Base-by-base conservation (phyloP, 2,113 vertebrate species). In the Morone saxatilis region DNA sequence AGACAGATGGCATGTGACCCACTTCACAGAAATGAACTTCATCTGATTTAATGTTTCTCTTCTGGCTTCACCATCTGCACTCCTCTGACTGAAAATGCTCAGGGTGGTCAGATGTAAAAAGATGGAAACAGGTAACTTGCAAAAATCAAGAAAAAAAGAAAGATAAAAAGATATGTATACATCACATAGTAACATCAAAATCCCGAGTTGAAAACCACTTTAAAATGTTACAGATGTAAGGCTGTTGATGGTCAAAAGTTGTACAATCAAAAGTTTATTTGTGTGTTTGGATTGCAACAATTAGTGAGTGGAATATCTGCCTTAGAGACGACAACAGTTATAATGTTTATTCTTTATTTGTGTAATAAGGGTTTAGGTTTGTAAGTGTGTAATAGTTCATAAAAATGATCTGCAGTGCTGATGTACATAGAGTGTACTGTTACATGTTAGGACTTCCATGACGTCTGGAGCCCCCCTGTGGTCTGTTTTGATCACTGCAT, bases 381-480 rank as follows among this genome's bases (percentile, higher is more conserved):
- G 31, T 25, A 25, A 71, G 7, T 36, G 22, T 13, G 8, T 2
- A 36, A 19, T 31, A 16, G 7, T 0, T 11, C 4, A 20, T 20
- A 6, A 38, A 7, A 9, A 19, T n/a, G 14, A 14, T 9, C 14
- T 25, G 22, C 4, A 40, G 19, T 41, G 13, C 3, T 51, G 19
- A 50, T 22, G 47, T 13, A 5, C 38, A 31, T 12, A 48, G 19
- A 9, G 40, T 59, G 4, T 11, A 5, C 11, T 17, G n/a, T 47
- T 36, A 16, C 13, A 0, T 54, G 1, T 11, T 2, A 47, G 38
- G 7, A 4, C 7, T 68, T 72, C 13, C 6, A 9, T 70, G 48
- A 25, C 7, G 8, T 76, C 16, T 76, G 4, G 38, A 6, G 73
- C 70, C 79, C 4, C 69, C 82, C 2, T 61, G 88, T 91, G 90